These are phyloP conservation scores for Astyanax mexicanus DNA, from an alignment of 2,797 vertebrate genomes.

Conservation along the genomic window DNA sequence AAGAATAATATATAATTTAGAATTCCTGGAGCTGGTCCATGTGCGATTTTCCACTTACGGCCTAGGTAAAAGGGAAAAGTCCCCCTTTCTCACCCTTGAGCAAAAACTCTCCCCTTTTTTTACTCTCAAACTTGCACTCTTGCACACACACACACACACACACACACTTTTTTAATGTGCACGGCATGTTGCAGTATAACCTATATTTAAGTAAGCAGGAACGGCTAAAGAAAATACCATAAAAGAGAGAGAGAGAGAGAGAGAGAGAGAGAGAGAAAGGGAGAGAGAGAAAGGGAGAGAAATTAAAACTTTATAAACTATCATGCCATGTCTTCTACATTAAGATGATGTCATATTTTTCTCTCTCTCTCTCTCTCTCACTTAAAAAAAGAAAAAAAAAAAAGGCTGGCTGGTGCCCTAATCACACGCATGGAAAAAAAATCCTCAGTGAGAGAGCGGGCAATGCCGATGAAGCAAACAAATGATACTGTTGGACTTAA, in stretches of 20 bases:
- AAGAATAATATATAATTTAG: conserved; percentile 72
- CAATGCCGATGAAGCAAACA: conserved; percentile 58
- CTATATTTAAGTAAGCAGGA: conserved; percentile 14
- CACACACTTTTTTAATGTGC: background rate
- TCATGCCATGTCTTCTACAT: no score
- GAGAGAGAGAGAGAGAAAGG: no score
- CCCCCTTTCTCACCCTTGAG: conserved; percentile 24
- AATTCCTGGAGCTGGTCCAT: conserved; percentile 50
- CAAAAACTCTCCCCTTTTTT: conserved; percentile 6
- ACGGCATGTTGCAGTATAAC: background rate
- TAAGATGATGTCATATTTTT: no score
- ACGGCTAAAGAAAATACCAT: background rate
- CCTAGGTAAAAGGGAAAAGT: conserved; percentile 34
- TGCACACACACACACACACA: no score
- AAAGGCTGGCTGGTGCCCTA: conserved; percentile 5
- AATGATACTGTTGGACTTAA: conserved; percentile 67
- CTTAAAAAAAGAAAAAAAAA: no score
- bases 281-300: no score
- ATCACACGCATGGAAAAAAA: conserved; percentile 8
- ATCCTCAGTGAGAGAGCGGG: conserved; percentile 50
- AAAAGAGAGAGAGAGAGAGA: no score
- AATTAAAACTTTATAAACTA: background rate
- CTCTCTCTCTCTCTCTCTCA: background rate
- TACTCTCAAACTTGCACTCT: no score
- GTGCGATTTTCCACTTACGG: conserved; percentile 48